Evolutionary conservation across 2,113 vertebrate genomes (phyloP).

Genomic region (Baryphthengus martii): DNA sequence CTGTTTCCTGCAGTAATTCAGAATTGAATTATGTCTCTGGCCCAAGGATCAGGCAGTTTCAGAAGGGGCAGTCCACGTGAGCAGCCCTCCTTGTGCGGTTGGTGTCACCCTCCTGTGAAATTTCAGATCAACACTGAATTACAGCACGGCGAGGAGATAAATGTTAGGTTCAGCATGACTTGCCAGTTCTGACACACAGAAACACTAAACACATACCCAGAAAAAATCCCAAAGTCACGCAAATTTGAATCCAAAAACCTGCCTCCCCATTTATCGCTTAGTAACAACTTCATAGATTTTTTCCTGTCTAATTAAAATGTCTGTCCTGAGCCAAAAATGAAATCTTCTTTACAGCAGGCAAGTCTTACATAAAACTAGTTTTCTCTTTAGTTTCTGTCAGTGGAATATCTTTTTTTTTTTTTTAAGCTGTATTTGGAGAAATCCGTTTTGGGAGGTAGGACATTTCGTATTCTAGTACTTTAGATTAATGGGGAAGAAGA

Average conservation of each 20-base stretch:
- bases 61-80: neutral
- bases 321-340: conserved; percentile 5
- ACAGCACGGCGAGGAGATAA: neutral
- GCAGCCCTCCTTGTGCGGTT: neutral
- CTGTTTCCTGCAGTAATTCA: neutral
- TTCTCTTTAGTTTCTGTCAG: neutral
- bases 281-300: conserved; percentile 15
- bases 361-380: neutral
- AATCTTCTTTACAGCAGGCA: neutral
- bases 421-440: neutral
- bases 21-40: neutral
- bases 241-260: neutral
- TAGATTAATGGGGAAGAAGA: neutral
- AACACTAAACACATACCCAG: neutral
- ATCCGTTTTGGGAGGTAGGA: neutral
- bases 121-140: neutral
- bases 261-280: neutral
- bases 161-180: neutral
- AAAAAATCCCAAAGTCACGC: neutral
- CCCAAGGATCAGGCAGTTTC: accelerated
- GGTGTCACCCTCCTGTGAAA: neutral
- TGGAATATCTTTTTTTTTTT: neutral
- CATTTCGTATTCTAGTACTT: neutral
- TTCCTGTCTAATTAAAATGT: neutral
- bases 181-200: neutral